Base-by-base conservation (phyloP, 2,888 invertebrate species). In the Coleophora deauratella region DNA sequence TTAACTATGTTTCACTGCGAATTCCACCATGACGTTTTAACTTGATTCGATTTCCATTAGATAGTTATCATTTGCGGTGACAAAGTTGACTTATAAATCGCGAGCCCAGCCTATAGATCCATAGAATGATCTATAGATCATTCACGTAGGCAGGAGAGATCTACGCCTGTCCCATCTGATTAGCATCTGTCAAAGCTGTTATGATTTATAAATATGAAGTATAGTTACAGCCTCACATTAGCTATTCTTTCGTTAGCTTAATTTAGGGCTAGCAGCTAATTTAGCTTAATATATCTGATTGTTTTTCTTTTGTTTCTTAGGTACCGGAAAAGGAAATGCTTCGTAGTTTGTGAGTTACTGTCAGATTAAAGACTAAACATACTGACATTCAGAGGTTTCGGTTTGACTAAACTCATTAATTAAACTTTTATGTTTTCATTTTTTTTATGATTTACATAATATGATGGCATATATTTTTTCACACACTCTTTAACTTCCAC, bases 281-380 rank as follows among this genome's bases (percentile, higher is more conserved):
- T n/a, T n/a, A n/a, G n/a, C n/a, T n/a, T 6, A 21, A 21, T 21
- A 21, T 21, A 21, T 21, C 21, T 21, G 21, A 21, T 6, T 37
- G 33, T 53, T 59, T 58, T 60, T 62, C n/a, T 68, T 50, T 69
- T 72, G 55, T 57, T 58, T 65, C 55, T 45, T 61, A 78, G 77
- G 73, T 74, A 72, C 71, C 60, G 43, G 62, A 57, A 48, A 33
- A 51, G 44, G 52, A 62, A 62, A 53, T 50, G 59, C 59, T 47
- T 41, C 66, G 48, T 50, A 44, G 55, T 68, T 70, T 55, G 76
- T 77, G 76, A 78, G 77, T 78, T 55, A 46, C 45, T 31, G 35
- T 31, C 21, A 21, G 28, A 34, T 34, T 39, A 7, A 35, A 11
- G 28, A 38, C 11, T 27, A 38, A 32, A 21, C 21, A 3, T 3